phyloP scores from a whole-genome alignment of 2,888 invertebrate species.

The Parochlus steinenii region DNA sequence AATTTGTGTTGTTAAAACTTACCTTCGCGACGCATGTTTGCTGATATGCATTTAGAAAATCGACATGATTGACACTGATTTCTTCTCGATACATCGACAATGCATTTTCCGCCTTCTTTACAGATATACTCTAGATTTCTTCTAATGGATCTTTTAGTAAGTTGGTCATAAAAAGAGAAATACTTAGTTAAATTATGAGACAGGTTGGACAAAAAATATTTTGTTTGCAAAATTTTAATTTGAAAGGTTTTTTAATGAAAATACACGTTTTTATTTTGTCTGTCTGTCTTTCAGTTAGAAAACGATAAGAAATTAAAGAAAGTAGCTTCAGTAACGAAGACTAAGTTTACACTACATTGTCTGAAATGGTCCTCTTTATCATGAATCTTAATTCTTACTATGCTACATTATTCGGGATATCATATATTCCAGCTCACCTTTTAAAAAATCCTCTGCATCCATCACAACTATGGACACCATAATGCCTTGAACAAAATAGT shows the following conservation, averaged over 20 bases:
- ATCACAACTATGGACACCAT: conserved; percentile 62
- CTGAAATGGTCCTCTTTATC: neutral
- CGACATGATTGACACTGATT: conserved; percentile 93
- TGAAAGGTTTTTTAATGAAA: too few relatives aligned
- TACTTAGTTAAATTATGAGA: neutral
- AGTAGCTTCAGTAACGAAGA: neutral
- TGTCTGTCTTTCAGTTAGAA: too few relatives aligned
- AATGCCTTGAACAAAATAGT: conserved; percentile 52
- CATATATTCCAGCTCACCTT: too few relatives aligned
- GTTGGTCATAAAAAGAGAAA: neutral
- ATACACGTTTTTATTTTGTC: too few relatives aligned
- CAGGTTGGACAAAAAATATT: neutral
- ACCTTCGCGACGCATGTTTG: conserved; percentile 92
- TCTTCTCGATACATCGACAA: conserved; percentile 78
- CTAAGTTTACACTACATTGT: neutral
- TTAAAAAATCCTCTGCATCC: conserved; percentile 91
- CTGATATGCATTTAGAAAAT: conserved; percentile 76
- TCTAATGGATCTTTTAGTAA: conserved; percentile 16
- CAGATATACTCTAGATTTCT: conserved; percentile 83
- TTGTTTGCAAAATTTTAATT: neutral
- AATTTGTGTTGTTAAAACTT: conserved; percentile 24
- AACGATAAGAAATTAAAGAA: neutral
- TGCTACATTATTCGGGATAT: too few relatives aligned
- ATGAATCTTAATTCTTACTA: too few relatives aligned
- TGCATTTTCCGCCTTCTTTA: conserved; percentile 73